Evolutionary conservation across 2,113 vertebrate genomes (phyloP).

Genomic region (Tichodroma muraria): DNA sequence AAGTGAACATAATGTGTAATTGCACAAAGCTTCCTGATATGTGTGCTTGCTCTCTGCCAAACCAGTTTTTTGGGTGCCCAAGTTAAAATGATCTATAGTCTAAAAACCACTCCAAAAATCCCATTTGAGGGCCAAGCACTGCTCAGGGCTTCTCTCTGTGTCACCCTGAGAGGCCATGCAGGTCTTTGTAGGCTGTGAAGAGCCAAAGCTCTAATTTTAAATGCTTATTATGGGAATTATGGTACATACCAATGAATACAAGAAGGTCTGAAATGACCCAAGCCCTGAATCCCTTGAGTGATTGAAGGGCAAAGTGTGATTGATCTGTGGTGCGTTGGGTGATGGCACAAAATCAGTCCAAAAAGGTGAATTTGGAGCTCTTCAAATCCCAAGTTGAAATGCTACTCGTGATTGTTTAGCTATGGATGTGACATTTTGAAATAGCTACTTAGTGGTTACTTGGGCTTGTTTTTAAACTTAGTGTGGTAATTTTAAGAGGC

Average conservation of each 20-base stretch:
- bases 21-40: background rate
- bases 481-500: background rate
- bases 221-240: background rate
- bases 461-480: background rate
- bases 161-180: background rate
- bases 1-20: background rate
- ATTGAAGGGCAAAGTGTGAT: background rate
- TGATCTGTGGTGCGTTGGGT: background rate
- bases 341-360: slow-evolving; percentile 16
- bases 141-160: background rate
- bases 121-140: background rate
- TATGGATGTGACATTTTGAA: background rate
- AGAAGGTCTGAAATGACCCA: background rate
- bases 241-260: background rate
- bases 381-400: background rate
- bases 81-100: background rate
- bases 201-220: background rate
- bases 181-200: background rate
- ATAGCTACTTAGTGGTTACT: background rate
- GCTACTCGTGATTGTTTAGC: background rate
- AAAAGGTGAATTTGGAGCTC: background rate
- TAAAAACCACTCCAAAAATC: background rate
- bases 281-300: background rate
- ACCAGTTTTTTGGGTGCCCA: background rate
- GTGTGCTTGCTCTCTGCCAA: background rate